Evolutionary conservation across 1,140 invertebrate species (phyloP).

Genomic region (Macrotrachela quadricornifera): DNA sequence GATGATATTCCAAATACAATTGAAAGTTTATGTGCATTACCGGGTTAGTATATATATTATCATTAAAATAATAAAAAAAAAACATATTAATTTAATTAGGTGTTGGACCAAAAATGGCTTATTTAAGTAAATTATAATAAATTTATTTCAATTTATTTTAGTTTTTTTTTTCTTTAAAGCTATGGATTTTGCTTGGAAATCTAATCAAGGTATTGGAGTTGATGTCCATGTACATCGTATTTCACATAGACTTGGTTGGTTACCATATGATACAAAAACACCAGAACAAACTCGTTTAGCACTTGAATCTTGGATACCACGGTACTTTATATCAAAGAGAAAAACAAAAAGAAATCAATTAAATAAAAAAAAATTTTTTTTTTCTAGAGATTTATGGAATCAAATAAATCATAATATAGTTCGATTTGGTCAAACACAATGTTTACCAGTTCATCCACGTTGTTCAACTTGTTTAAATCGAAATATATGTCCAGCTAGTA

Average conservation of each 20-base stretch:
- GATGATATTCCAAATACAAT: conserved; percentile 65
- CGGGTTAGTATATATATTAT: conserved; percentile 24
- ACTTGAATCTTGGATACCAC: conserved; percentile 70
- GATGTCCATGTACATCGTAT: conserved; percentile 94
- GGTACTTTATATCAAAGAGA: conserved; percentile 17
- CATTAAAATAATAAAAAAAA: too few relatives aligned
- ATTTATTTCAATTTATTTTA: too few relatives aligned
- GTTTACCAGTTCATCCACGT: conserved; percentile 53
- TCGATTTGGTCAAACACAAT: conserved; percentile 83
- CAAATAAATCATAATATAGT: conserved; percentile 77
- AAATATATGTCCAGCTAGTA: too few relatives aligned
- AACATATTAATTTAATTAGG: conserved; percentile 18
- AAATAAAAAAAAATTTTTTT: conserved; percentile 1
- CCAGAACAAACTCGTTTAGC: conserved; percentile 63
- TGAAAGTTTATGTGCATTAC: conserved; percentile 56
- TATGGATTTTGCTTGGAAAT: conserved; percentile 74
- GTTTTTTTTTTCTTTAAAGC: too few relatives aligned
- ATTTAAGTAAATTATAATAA: conserved; percentile 34
- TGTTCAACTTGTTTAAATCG: conserved; percentile 44
- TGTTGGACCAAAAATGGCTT: conserved; percentile 91
- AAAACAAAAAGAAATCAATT: too few relatives aligned
- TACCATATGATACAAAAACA: conserved; percentile 47
- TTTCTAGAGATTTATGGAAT: conserved; percentile 49
- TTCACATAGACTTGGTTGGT: conserved; percentile 65
- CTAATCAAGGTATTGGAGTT: conserved; percentile 64